These are phyloP conservation scores for Pipistrellus kuhlii DNA, from an alignment of 2,797 vertebrate genomes.

Conservation along the genomic window DNA sequence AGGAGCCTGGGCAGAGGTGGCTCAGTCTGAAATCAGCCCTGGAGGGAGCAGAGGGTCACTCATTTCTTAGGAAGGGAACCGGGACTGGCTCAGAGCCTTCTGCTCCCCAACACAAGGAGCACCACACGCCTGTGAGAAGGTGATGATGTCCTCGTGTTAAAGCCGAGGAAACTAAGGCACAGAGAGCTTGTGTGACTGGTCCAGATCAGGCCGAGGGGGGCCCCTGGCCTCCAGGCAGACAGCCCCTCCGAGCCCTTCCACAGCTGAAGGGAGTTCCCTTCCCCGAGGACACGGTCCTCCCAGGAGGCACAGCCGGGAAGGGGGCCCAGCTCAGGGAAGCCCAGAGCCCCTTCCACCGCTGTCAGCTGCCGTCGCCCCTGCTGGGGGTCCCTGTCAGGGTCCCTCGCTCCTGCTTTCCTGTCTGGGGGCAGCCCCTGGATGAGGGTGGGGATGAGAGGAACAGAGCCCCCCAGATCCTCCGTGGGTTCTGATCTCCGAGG, in stretches of 20 bases:
- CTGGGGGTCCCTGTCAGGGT: background rate
- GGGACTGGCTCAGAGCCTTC: background rate
- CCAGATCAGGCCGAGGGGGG: background rate
- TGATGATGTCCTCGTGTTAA: background rate
- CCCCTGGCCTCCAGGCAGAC: background rate
- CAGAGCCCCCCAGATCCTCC: background rate
- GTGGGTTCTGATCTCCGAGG: background rate
- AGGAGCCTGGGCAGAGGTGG: background rate
- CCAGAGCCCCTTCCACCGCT: background rate
- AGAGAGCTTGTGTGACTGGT: background rate
- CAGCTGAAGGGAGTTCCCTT: background rate
- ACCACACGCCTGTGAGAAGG: accelerated
- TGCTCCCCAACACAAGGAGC: background rate
- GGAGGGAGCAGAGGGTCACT: background rate
- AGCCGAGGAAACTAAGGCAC: background rate
- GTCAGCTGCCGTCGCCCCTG: background rate
- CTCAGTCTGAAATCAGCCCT: background rate
- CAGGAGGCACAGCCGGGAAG: background rate
- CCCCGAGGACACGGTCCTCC: background rate
- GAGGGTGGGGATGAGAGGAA: accelerated
- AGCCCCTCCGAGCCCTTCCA: background rate
- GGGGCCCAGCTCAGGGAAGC: background rate
- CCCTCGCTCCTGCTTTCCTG: conserved; percentile 8
- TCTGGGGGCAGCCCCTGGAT: background rate
- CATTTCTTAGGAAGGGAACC: background rate